Evolutionary conservation across 2,888 invertebrate genomes (phyloP).

Genomic region (Acrobasis consociella): DNA sequence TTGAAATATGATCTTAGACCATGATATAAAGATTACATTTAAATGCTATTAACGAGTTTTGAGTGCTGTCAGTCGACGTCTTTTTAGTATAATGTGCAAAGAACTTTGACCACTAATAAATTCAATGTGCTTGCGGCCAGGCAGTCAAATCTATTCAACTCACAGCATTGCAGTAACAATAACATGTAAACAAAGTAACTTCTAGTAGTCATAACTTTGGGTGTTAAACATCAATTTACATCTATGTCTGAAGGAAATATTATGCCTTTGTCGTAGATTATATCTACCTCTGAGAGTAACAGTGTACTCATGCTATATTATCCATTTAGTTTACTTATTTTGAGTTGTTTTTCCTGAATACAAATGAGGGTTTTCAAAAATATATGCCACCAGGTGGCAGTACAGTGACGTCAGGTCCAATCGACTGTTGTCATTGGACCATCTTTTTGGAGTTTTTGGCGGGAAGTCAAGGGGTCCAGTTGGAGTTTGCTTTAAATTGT

Average conservation of each 20-base stretch:
- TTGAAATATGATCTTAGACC: too few relatives aligned
- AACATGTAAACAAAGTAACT: background rate
- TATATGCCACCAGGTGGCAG: too few relatives aligned
- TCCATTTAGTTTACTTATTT: background rate
- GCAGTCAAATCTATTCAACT: slow-evolving; percentile 5
- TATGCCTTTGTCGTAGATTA: background rate
- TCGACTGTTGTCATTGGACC: too few relatives aligned
- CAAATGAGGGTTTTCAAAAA: background rate
- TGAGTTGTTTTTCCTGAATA: background rate
- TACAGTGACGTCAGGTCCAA: too few relatives aligned
- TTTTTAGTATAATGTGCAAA: too few relatives aligned
- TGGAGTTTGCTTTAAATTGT: too few relatives aligned
- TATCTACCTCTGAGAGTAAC: background rate
- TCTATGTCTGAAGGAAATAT: background rate
- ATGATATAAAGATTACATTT: too few relatives aligned
- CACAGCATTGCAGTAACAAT: slow-evolving; percentile 20
- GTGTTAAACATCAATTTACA: background rate
- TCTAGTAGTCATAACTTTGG: background rate
- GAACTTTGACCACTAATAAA: slow-evolving; percentile 16
- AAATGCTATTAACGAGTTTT: too few relatives aligned
- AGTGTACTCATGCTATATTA: background rate
- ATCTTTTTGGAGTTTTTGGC: too few relatives aligned
- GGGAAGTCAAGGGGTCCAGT: too few relatives aligned
- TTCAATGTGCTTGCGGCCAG: slow-evolving; percentile 19
- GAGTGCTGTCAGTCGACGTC: too few relatives aligned